A percentile compares a stretch with the other conserved stretches of the same genome.
Evolutionary conservation across 1,140 invertebrate genomes (phyloP).

Genomic region (Drosophila pandora): DNA sequence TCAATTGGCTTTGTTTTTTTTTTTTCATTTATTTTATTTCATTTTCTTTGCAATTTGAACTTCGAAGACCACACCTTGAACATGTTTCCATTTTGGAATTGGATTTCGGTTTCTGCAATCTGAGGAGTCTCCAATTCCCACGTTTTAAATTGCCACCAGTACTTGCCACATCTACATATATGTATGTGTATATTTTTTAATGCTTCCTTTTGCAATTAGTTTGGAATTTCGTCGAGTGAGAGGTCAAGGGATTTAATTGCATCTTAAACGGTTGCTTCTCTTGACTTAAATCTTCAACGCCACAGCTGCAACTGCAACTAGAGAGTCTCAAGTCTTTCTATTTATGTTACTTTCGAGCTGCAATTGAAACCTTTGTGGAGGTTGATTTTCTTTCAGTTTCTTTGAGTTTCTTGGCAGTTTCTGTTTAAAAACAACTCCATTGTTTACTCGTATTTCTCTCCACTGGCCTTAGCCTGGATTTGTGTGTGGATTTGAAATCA

Average conservation of each 20-base stretch:
- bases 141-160: conserved; percentile 18
- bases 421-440: conserved; percentile 30
- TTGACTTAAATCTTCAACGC: conserved; percentile 37
- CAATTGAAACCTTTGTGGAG: conserved; percentile 46
- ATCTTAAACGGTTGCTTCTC: conserved; percentile 57
- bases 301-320: conserved; percentile 25
- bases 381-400: conserved; percentile 41
- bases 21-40: conserved; percentile 35
- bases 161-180: too few species aligned
- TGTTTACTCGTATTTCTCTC: conserved; percentile 53
- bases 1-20: conserved; percentile 62
- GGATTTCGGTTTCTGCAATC: conserved; percentile 50
- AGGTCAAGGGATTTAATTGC: conserved; percentile 61
- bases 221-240: conserved; percentile 48
- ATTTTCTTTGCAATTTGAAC: conserved; percentile 66
- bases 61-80: conserved; percentile 43
- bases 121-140: conserved; percentile 76
- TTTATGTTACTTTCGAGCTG: conserved; percentile 39
- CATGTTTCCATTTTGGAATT: conserved; percentile 38
- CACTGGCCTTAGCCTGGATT: conserved; percentile 46
- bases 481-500: background rate
- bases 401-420: conserved; percentile 35
- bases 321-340: conserved; percentile 20
- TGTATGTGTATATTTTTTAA: background rate
- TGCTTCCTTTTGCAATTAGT: conserved; percentile 44